Evolutionary conservation across 2,113 vertebrate genomes (phyloP).

Genomic region (Eleginops maclovinus): DNA sequence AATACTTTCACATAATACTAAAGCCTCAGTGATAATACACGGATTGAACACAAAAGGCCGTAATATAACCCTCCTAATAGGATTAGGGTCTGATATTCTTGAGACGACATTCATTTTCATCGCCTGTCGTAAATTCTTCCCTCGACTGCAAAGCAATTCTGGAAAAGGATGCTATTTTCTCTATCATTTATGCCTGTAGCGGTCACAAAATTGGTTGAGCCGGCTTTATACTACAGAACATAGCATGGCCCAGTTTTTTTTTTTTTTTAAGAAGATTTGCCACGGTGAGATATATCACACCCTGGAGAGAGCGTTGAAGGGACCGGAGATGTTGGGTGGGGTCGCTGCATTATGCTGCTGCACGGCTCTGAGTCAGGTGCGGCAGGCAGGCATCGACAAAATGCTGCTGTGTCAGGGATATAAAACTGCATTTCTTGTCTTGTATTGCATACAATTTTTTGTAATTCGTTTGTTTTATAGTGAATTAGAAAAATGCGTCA

Average conservation of each 20-base stretch:
- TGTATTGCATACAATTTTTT: background rate
- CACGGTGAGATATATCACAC: slow-evolving; percentile 46
- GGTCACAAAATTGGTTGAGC: slow-evolving; percentile 48
- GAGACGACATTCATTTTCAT: slow-evolving; percentile 44
- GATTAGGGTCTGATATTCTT: slow-evolving; percentile 22
- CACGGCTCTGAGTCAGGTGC: slow-evolving; percentile 75
- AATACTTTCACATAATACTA: slow-evolving; percentile 2
- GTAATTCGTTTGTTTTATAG: background rate
- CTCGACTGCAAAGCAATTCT: slow-evolving; percentile 54
- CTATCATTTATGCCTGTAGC: slow-evolving; percentile 40
- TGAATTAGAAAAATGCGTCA: slow-evolving; percentile 61
- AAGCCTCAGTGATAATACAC: slow-evolving; percentile 5
- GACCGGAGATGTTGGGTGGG: slow-evolving; percentile 84
- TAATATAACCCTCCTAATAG: slow-evolving; percentile 39
- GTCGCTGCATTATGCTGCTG: slow-evolving; percentile 87
- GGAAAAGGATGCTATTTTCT: slow-evolving; percentile 35
- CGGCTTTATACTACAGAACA: slow-evolving; percentile 15
- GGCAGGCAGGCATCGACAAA: slow-evolving; percentile 68
- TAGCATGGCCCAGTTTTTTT: slow-evolving; percentile 52
- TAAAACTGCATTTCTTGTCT: background rate
- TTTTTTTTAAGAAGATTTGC: slow-evolving; percentile 55
- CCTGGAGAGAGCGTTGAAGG: slow-evolving; percentile 56
- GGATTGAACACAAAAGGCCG: background rate
- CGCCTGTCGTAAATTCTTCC: slow-evolving; percentile 52
- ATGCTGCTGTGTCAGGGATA: slow-evolving; percentile 16